These are phyloP conservation scores for Bambusicola thoracicus DNA, from an alignment of 2,113 vertebrate species.

Conservation along the genomic window DNA sequence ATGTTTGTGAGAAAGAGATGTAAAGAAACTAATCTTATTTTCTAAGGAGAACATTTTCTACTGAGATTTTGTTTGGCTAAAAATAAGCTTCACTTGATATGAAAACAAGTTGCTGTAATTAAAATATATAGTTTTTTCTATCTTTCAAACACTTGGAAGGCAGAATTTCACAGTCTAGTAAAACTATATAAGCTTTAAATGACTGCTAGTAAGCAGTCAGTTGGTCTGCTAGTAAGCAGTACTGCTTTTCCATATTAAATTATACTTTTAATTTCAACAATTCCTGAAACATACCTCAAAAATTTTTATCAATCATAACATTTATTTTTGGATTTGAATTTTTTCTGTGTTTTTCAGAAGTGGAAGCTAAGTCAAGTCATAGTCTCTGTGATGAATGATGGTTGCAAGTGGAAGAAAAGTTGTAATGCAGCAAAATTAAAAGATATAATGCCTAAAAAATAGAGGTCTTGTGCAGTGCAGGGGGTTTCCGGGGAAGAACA, in stretches of 20 bases:
- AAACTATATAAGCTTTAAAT: neutral
- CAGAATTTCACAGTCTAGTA: neutral
- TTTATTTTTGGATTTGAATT: neutral
- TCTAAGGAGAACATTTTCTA: neutral
- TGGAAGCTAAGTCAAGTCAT: neutral
- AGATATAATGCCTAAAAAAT: neutral
- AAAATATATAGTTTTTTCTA: neutral
- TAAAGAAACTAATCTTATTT: neutral
- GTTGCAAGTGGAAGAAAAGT: neutral
- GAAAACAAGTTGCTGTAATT: neutral
- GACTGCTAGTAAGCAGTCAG: neutral
- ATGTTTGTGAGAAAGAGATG: neutral
- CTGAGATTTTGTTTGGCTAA: neutral
- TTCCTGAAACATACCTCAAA: neutral
- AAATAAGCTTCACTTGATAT: neutral
- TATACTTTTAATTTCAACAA: neutral
- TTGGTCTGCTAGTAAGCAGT: neutral
- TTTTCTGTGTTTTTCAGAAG: neutral
- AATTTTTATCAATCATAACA: neutral
- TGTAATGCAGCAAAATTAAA: neutral
- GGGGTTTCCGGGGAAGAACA: neutral
- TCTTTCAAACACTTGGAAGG: neutral
- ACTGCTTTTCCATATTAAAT: neutral
- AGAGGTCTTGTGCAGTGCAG: neutral
- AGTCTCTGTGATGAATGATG: accelerated